A percentile compares a stretch with the other conserved stretches of the same genome.
These are phyloP conservation scores for Cygnus olor DNA, from an alignment of 2,797 vertebrate species.

Conservation along the genomic window DNA sequence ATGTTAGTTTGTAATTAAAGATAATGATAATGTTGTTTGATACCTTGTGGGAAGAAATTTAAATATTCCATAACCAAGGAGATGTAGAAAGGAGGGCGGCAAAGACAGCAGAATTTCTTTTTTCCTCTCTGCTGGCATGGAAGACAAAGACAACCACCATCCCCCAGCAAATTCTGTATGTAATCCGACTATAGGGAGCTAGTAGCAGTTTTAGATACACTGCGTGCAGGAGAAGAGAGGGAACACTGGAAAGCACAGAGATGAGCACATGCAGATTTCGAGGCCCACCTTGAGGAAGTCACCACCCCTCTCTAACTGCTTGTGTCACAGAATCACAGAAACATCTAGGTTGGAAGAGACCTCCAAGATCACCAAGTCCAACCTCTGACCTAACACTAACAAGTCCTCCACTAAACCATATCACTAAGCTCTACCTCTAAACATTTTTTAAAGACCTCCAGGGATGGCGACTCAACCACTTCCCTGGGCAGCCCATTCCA, in stretches of 20 bases:
- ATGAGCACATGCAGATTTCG: background rate
- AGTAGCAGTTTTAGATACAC: background rate
- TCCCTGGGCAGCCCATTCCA: no score
- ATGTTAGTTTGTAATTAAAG: conserved; percentile 66
- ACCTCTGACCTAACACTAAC: no score
- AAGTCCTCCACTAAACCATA: no score
- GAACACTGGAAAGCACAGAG: background rate
- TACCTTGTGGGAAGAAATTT: conserved; percentile 56
- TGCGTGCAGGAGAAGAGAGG: background rate
- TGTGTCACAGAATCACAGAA: background rate
- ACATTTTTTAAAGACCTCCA: no score
- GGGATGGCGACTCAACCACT: no score
- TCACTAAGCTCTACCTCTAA: no score
- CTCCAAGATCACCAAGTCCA: no score
- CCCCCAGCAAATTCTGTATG: background rate
- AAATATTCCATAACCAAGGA: conserved; percentile 33
- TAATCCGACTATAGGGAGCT: background rate
- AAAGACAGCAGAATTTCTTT: background rate
- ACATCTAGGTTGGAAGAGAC: no score
- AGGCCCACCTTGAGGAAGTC: background rate
- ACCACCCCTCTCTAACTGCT: background rate
- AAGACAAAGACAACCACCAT: background rate
- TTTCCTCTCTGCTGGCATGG: background rate
- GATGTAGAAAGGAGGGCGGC: background rate
- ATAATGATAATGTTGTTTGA: conserved; percentile 64